Conservation (phyloP, 1,140 invertebrate genomes). For the Goniozus legneri region DNA sequence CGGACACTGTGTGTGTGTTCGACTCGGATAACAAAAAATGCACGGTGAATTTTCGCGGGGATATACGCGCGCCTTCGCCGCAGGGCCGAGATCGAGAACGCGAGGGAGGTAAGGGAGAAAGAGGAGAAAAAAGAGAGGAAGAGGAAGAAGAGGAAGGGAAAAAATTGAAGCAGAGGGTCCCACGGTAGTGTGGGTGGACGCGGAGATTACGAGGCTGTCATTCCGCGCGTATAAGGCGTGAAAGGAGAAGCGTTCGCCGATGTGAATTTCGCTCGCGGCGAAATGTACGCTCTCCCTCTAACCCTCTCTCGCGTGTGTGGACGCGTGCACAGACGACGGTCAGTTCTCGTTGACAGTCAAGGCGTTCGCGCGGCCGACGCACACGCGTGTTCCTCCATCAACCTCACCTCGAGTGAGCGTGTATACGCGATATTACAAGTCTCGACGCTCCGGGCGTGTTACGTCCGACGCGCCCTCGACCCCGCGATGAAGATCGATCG, state of each 20-base stretch:
- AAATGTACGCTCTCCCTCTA: no score
- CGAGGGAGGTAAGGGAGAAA: conserved; percentile 1
- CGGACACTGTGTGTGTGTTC: no score
- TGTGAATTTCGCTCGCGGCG: neutral
- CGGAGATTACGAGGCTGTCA: conserved; percentile 27
- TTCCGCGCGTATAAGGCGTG: conserved; percentile 10
- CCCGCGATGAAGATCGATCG: no score
- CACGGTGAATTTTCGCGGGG: no score
- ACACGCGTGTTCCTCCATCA: neutral
- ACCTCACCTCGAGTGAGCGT: no score
- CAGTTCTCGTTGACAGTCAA: neutral
- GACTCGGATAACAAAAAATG: no score
- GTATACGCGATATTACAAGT: no score
- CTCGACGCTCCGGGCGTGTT: no score
- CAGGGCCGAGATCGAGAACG: neutral
- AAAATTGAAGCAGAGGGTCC: no score
- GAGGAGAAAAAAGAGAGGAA: conserved; percentile 10
- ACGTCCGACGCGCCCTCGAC: no score
- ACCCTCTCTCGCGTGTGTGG: no score
- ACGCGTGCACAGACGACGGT: neutral
- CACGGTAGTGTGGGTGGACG: conserved; percentile 25
- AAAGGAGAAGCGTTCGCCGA: neutral
- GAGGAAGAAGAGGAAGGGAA: conserved; percentile 6
- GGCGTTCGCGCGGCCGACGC: neutral
- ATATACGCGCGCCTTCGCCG: no score